Conservation (phyloP, 2,888 invertebrate species). For the Andrena minutula region DNA sequence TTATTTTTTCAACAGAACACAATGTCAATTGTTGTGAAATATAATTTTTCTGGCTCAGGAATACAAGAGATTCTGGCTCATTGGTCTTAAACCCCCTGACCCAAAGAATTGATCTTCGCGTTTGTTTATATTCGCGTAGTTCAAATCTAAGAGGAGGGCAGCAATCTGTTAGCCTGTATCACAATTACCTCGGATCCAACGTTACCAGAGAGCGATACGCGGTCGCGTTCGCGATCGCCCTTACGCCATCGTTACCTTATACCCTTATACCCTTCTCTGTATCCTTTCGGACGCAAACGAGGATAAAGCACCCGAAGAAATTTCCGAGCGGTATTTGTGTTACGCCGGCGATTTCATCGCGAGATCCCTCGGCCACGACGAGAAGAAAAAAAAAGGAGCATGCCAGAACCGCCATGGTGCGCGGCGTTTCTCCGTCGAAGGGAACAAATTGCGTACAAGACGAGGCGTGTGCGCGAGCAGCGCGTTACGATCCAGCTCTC, state of each 20-base stretch:
- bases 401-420: slow-evolving; percentile 34
- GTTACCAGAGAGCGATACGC: not conserved
- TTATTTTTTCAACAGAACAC: too few species aligned
- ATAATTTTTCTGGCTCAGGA: too few species aligned
- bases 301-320: slow-evolving; percentile 46
- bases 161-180: too few species aligned
- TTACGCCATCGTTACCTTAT: slow-evolving; percentile 1
- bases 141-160: too few species aligned
- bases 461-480: slow-evolving; percentile 66
- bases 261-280: not conserved
- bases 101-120: too few species aligned
- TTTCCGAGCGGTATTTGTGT: slow-evolving; percentile 46
- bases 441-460: slow-evolving; percentile 83
- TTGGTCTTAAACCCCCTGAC: too few species aligned
- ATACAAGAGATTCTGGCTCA: too few species aligned
- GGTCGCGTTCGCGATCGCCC: not conserved
- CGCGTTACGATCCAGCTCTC: slow-evolving; percentile 67
- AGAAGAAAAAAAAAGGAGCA: slow-evolving; percentile 1
- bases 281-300: not conserved
- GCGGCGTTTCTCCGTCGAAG: slow-evolving; percentile 70
- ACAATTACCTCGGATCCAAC: not conserved
- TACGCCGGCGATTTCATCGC: slow-evolving; percentile 51
- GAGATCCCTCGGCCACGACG: slow-evolving; percentile 26
- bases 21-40: too few species aligned
- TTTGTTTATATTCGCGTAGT: too few species aligned